Evolutionary conservation across 2,113 vertebrate species (phyloP).

Genomic region (Ia io): DNA sequence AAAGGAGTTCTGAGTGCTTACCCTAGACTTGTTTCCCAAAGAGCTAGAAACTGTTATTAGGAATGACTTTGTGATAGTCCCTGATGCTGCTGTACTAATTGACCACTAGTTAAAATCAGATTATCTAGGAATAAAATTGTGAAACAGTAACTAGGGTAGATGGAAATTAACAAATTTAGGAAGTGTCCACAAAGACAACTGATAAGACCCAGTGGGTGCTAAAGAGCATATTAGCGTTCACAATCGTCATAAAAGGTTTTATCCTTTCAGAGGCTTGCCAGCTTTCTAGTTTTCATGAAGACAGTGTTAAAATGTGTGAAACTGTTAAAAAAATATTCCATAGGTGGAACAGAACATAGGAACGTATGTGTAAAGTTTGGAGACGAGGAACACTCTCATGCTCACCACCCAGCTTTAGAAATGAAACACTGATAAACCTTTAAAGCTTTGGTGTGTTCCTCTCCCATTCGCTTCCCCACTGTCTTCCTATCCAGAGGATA

Average conservation of each 20-base stretch:
- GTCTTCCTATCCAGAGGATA: neutral
- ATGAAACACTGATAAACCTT: neutral
- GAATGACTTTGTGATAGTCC: slow-evolving; percentile 32
- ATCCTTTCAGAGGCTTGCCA: neutral
- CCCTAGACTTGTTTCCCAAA: neutral
- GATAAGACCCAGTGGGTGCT: neutral
- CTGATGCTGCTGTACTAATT: neutral
- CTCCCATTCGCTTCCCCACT: no score
- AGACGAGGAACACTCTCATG: neutral
- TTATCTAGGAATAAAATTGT: neutral
- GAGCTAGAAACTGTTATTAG: neutral
- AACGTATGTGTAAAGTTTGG: neutral
- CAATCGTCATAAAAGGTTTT: neutral
- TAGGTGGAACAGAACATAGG: neutral
- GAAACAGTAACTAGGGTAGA: neutral
- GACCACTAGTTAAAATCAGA: neutral
- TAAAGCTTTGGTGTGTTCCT: neutral
- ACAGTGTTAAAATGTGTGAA: neutral
- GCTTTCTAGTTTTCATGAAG: slow-evolving; percentile 24
- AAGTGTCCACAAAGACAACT: neutral
- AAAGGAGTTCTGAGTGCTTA: slow-evolving; percentile 15
- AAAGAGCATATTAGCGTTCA: neutral
- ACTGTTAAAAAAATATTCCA: neutral
- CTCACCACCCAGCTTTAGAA: neutral
- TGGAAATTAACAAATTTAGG: neutral